Evolutionary conservation across 2,797 vertebrate species (phyloP).

Genomic region (Falco naumanni): DNA sequence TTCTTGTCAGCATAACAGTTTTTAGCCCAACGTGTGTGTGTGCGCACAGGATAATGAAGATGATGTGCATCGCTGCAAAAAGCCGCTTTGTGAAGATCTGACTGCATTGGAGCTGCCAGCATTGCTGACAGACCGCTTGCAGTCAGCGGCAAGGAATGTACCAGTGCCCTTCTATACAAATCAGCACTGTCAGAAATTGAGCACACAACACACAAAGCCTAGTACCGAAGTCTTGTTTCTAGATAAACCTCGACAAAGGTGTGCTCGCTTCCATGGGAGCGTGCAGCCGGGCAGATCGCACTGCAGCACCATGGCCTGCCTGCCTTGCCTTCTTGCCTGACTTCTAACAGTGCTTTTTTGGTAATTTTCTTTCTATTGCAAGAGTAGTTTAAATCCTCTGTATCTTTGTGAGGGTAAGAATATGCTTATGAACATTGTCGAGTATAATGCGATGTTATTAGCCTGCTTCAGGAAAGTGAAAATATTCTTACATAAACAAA

Average conservation of each 20-base stretch:
- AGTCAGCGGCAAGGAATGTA: neutral
- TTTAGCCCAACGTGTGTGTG: neutral
- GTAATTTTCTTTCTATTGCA: neutral
- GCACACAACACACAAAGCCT: neutral
- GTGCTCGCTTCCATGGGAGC: fast-evolving
- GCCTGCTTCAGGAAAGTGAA: neutral
- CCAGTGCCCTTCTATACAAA: neutral
- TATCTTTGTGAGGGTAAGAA: neutral
- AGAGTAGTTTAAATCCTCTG: neutral
- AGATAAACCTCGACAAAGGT: neutral
- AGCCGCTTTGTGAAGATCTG: neutral
- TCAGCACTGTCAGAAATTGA: neutral
- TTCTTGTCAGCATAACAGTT: neutral
- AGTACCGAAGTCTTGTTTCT: neutral
- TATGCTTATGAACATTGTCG: neutral
- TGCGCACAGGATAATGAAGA: neutral
- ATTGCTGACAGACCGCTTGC: neutral
- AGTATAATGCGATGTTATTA: neutral
- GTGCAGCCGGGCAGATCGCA: neutral
- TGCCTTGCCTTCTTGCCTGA: neutral
- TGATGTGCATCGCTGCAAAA: neutral
- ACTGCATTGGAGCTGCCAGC: neutral
- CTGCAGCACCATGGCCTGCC: neutral
- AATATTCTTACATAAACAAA: neutral
- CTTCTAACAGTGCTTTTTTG: neutral